phyloP scores from a whole-genome alignment of 2,888 invertebrate genomes.

The Acronicta aceris region DNA sequence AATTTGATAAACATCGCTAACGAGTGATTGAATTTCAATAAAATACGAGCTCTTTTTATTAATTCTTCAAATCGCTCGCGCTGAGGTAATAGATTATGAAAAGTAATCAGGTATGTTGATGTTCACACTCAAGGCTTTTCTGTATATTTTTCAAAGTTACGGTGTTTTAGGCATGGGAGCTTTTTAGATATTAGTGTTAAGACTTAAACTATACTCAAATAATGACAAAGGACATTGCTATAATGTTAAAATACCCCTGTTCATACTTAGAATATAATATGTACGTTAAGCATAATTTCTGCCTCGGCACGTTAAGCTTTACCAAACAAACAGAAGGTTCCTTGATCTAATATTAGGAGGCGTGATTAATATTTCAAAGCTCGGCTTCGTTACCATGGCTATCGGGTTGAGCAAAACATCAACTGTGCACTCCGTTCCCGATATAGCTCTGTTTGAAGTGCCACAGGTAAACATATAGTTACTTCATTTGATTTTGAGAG shows the following conservation, averaged over 20 bases:
- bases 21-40: constrained; percentile 47
- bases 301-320: background rate
- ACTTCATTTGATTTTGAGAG: constrained; percentile 49
- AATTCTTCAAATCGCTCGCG: constrained; percentile 29
- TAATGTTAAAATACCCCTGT: too few species aligned
- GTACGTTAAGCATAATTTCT: too few species aligned
- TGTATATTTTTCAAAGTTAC: too few species aligned
- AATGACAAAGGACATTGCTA: too few species aligned
- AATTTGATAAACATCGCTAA: constrained; percentile 59
- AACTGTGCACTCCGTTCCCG: constrained; percentile 13
- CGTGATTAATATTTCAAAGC: constrained; percentile 37
- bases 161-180: too few species aligned
- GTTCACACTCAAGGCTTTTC: background rate
- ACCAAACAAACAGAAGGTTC: constrained; percentile 17
- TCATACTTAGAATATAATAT: too few species aligned
- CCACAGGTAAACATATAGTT: constrained; percentile 24
- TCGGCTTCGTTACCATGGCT: constrained; percentile 14
- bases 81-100: constrained; percentile 7
- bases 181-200: too few species aligned
- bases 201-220: too few species aligned
- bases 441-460: constrained; percentile 6
- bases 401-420: constrained; percentile 15
- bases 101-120: background rate
- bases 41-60: constrained; percentile 33
- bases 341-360: constrained; percentile 43